phyloP scores from a whole-genome alignment of 2,113 vertebrate genomes.

The Nycticebus coucang region DNA sequence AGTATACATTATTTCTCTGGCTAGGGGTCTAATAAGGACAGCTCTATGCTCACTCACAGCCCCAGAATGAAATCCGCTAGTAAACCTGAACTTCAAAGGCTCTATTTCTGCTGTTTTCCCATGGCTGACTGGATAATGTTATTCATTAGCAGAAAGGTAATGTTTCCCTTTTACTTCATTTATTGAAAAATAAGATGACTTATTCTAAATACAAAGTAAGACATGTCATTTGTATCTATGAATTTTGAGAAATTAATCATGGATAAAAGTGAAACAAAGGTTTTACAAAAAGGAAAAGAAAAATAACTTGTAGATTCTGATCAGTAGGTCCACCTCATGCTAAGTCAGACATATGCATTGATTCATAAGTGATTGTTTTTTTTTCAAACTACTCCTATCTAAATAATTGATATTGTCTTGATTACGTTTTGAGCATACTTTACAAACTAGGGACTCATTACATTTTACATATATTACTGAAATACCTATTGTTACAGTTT shows the following conservation, averaged over 20 bases:
- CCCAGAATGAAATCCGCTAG: background rate
- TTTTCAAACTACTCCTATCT: background rate
- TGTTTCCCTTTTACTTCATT: background rate
- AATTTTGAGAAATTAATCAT: background rate
- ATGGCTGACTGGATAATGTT: background rate
- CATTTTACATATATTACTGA: background rate
- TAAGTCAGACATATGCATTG: background rate
- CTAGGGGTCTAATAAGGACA: background rate
- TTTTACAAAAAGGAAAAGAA: background rate
- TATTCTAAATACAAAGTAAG: background rate
- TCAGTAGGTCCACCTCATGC: background rate
- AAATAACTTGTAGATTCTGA: background rate
- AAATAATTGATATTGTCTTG: background rate
- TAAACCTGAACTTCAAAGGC: rapidly evolving
- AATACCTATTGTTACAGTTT: background rate
- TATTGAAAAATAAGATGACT: background rate
- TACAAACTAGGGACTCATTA: background rate
- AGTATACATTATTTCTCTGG: background rate
- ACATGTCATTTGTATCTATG: background rate
- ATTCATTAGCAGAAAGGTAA: background rate
- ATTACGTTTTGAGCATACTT: background rate
- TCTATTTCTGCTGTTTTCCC: background rate
- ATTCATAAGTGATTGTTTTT: background rate
- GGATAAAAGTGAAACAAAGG: background rate
- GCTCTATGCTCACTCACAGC: rapidly evolving